These are phyloP conservation scores for Lapara coniferarum DNA, from an alignment of 2,888 invertebrate genomes.

Conservation along the genomic window DNA sequence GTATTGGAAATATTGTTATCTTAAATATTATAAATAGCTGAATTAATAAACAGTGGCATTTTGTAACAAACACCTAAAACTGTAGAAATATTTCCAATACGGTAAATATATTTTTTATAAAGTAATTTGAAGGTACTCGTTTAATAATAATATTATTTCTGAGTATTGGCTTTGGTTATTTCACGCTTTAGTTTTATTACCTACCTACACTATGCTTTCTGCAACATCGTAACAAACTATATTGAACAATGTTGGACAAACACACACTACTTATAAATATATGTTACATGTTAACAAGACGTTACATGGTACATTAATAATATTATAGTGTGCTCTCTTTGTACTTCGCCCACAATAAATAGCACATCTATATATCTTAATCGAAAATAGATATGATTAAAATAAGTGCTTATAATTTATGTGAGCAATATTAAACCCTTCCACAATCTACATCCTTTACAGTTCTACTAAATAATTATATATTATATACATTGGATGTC, in stretches of 20 bases:
- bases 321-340: constrained; percentile 53
- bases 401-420: constrained; percentile 60
- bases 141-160: constrained; percentile 54
- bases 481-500: neutral
- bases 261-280: constrained; percentile 40
- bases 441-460: neutral
- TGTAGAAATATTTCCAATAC: neutral
- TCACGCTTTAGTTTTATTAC: constrained; percentile 71
- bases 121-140: constrained; percentile 35
- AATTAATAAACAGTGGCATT: neutral
- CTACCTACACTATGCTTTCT: constrained; percentile 52
- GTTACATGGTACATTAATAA: constrained; percentile 38
- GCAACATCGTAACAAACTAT: constrained; percentile 50
- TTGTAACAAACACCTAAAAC: constrained; percentile 10
- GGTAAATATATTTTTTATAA: constrained; percentile 3
- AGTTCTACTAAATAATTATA: constrained; percentile 13
- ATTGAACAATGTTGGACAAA: constrained; percentile 44
- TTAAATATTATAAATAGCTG: neutral
- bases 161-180: constrained; percentile 73
- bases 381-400: constrained; percentile 42
- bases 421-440: constrained; percentile 60
- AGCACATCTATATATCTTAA: constrained; percentile 38
- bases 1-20: constrained; percentile 1
- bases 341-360: constrained; percentile 52
- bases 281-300: constrained; percentile 40